Evolutionary conservation across 2,888 invertebrate genomes (phyloP).

Genomic region (Scrobipalpa costella): DNA sequence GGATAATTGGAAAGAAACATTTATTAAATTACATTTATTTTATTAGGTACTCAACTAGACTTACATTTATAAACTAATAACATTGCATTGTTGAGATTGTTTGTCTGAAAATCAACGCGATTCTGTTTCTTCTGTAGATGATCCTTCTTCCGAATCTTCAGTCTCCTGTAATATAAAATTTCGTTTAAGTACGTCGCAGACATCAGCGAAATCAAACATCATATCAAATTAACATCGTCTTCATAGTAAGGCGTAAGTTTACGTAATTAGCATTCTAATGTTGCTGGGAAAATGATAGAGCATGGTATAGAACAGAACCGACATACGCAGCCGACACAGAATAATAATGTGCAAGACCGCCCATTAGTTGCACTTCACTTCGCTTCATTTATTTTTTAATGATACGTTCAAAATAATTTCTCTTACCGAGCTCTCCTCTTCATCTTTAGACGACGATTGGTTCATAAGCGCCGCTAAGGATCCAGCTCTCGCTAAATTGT

Average conservation of each 20-base stretch:
- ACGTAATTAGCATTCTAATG: too few species aligned
- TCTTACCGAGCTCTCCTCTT: constrained; percentile 62
- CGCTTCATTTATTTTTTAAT: background rate
- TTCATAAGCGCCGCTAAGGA: constrained; percentile 69
- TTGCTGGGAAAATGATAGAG: too few species aligned
- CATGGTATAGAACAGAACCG: too few species aligned
- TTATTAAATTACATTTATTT: background rate
- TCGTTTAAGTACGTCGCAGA: background rate
- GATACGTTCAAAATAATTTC: background rate
- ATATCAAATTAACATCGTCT: background rate
- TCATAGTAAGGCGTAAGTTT: background rate
- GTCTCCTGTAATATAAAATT: constrained; percentile 54
- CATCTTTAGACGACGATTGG: constrained; percentile 59
- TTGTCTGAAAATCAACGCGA: constrained; percentile 50
- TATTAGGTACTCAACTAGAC: background rate
- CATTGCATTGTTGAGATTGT: background rate
- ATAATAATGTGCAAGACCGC: background rate
- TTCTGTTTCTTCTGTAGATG: constrained; percentile 67
- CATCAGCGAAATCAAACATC: background rate
- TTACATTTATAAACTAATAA: background rate
- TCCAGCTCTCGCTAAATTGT: constrained; percentile 52
- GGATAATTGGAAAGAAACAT: background rate
- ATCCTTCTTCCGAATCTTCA: constrained; percentile 61
- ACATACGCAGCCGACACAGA: background rate
- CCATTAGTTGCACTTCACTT: background rate